Conservation (phyloP, 2,113 vertebrate genomes). For the Ceratotherium simum region DNA sequence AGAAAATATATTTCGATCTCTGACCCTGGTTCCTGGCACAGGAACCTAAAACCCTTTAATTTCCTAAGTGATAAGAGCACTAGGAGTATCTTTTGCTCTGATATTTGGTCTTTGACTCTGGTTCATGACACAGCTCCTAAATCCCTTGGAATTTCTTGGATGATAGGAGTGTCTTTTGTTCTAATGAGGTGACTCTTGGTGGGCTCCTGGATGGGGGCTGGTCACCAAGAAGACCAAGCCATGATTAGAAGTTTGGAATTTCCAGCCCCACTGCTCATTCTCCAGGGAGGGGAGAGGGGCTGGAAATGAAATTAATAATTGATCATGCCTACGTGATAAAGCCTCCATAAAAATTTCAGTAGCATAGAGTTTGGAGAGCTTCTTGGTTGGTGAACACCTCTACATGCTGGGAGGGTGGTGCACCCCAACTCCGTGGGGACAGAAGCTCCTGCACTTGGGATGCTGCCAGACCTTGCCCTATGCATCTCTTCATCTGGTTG, state of each 20-base stretch:
- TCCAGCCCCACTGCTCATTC: background rate
- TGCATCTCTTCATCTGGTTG: background rate
- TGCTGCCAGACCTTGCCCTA: rapidly evolving
- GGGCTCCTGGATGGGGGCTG: background rate
- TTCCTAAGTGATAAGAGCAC: background rate
- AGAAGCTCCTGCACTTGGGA: background rate
- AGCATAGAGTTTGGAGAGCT: background rate
- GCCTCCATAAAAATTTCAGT: background rate
- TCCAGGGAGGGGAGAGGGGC: background rate
- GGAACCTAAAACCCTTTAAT: background rate
- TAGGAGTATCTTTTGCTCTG: background rate
- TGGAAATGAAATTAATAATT: background rate
- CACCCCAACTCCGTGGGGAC: background rate
- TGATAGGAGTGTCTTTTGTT: background rate
- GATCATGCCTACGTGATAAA: background rate
- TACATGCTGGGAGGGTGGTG: background rate
- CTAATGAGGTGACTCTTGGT: background rate
- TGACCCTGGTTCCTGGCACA: background rate
- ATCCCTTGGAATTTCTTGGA: background rate
- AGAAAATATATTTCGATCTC: background rate
- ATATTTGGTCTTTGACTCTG: background rate
- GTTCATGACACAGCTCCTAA: background rate
- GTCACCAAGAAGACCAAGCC: background rate
- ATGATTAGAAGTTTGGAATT: background rate
- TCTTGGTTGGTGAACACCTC: background rate